Evolutionary conservation across 2,888 invertebrate species (phyloP).

Genomic region (Sminthurinus aureus): DNA sequence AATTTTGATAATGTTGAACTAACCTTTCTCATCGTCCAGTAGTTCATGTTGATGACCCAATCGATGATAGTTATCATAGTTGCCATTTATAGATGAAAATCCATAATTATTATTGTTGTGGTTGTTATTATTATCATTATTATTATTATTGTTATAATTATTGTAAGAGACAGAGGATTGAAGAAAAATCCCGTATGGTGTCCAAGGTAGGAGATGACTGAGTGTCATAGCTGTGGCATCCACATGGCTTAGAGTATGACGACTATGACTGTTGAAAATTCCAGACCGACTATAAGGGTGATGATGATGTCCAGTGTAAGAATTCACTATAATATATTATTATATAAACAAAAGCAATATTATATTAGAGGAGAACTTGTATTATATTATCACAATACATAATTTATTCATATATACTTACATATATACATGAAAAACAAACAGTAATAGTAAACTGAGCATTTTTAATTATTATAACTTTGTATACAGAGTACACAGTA

Average conservation of each 20-base stretch:
- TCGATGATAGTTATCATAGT: slow-evolving; percentile 9
- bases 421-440: too few relatives aligned
- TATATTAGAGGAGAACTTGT: too few relatives aligned
- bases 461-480: too few relatives aligned
- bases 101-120: slow-evolving; percentile 8
- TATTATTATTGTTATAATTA: slow-evolving; percentile 18
- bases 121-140: slow-evolving; percentile 17
- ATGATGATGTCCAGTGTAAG: slow-evolving; percentile 17
- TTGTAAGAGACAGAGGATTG: slow-evolving; percentile 36
- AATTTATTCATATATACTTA: too few relatives aligned
- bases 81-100: too few relatives aligned
- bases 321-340: slow-evolving; percentile 2
- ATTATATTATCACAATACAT: too few relatives aligned
- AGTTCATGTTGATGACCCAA: slow-evolving; percentile 27
- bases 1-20: background rate
- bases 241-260: slow-evolving; percentile 36
- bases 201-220: slow-evolving; percentile 46
- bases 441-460: too few relatives aligned
- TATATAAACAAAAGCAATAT: too few relatives aligned
- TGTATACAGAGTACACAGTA: too few relatives aligned
- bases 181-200: slow-evolving; percentile 47
- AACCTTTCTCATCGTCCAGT: slow-evolving; percentile 30
- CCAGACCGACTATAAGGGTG: background rate
- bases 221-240: slow-evolving; percentile 44
- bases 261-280: background rate